Percentiles rank a stretch among this genome's conserved stretches.
These are phyloP conservation scores for Diachasma alloeum DNA, from an alignment of 1,140 invertebrate genomes.

Conservation along the genomic window DNA sequence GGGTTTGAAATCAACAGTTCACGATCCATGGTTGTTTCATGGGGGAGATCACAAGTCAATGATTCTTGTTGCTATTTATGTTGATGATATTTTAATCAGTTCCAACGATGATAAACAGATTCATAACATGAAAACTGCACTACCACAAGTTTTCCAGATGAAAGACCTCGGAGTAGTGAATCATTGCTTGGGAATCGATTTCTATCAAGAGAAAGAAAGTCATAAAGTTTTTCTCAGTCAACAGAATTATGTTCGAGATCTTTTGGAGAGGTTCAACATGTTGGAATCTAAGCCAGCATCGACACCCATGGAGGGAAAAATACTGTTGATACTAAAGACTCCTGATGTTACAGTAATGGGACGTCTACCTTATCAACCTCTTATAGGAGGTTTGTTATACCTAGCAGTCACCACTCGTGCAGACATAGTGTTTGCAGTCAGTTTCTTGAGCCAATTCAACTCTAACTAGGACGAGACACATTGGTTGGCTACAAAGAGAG, in stretches of 20 bases:
- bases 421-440: slow-evolving; percentile 60
- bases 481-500: slow-evolving; percentile 37
- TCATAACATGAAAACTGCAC: neutral
- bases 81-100: slow-evolving; percentile 36
- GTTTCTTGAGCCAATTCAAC: slow-evolving; percentile 28
- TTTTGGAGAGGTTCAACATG: neutral
- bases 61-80: too few relatives aligned
- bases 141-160: neutral
- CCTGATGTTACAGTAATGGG: neutral
- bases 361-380: slow-evolving; percentile 42
- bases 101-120: neutral
- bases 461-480: slow-evolving; percentile 17
- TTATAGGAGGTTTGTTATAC: slow-evolving; percentile 54
- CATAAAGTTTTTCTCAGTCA: neutral
- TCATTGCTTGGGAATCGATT: neutral
- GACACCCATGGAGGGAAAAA: neutral
- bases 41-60: too few relatives aligned
- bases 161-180: neutral
- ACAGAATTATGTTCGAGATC: neutral
- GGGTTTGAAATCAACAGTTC: slow-evolving; percentile 24
- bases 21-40: too few relatives aligned
- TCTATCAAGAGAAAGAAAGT: neutral
- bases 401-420: slow-evolving; percentile 55
- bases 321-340: neutral
- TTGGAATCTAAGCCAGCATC: neutral